These are phyloP conservation scores for Erethizon dorsatum DNA, from an alignment of 2,797 vertebrate species.

Conservation along the genomic window DNA sequence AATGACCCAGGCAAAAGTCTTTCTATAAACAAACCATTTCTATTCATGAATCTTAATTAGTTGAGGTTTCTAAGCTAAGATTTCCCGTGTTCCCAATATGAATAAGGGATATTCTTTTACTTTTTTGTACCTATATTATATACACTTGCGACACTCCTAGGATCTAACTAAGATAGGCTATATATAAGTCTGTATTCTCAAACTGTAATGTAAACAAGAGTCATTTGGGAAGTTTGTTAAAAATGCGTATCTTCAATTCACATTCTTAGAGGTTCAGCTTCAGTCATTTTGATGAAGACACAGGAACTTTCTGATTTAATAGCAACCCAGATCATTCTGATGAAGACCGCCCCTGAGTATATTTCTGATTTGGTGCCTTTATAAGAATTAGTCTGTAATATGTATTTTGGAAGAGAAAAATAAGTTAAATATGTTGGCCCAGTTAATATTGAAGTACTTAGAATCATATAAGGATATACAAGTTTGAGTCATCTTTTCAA, in stretches of 20 bases:
- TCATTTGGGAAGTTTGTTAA: conserved; percentile 27
- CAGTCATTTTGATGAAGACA: not conserved
- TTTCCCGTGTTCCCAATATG: conserved; percentile 67
- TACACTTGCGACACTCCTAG: conserved; percentile 45
- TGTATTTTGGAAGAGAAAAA: not conserved
- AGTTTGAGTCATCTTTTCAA: conserved; percentile 39
- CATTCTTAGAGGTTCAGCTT: not conserved
- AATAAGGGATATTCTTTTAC: conserved; percentile 35
- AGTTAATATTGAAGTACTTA: not conserved
- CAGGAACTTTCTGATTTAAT: conserved; percentile 14
- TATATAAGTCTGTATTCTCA: not conserved
- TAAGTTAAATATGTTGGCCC: conserved; percentile 7
- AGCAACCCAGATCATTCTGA: conserved; percentile 24
- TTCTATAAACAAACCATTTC: conserved; percentile 82
- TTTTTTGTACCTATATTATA: conserved; percentile 60
- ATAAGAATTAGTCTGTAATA: not conserved
- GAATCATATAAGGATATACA: not conserved
- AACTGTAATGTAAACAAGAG: conserved; percentile 8
- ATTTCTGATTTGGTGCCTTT: not conserved
- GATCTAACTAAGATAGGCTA: conserved; percentile 48
- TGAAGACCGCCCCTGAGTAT: not conserved
- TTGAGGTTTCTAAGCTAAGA: conserved; percentile 69
- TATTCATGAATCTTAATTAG: conserved; percentile 85
- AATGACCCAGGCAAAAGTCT: conserved; percentile 75
- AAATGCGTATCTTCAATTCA: not conserved